Percentiles rank a stretch among this genome's conserved stretches.
phyloP scores from a whole-genome alignment of 2,113 vertebrate species.

The Syngnathus floridae region DNA sequence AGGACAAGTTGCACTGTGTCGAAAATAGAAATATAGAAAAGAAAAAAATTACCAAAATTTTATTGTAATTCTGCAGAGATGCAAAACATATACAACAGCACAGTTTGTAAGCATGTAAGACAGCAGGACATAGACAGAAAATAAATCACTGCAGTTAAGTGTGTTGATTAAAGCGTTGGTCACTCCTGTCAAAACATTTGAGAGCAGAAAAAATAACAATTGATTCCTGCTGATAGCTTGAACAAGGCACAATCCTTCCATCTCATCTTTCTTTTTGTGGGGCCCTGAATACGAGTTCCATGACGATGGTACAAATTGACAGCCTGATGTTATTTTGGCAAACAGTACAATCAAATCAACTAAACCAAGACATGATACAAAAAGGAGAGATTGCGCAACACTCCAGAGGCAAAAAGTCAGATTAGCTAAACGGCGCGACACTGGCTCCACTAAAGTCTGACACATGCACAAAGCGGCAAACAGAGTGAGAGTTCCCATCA shows the following conservation, averaged over 20 bases:
- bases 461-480: constrained; percentile 60
- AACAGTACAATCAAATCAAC: constrained; percentile 77
- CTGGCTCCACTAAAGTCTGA: constrained; percentile 70
- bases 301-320: constrained; percentile 70
- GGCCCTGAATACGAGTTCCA: constrained; percentile 62
- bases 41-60: constrained; percentile 79
- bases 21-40: too few relatives aligned
- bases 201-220: constrained; percentile 83
- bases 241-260: constrained; percentile 71
- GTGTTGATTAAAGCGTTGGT: constrained; percentile 83
- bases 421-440: constrained; percentile 88
- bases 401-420: constrained; percentile 84
- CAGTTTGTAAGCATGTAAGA: constrained; percentile 87
- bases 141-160: constrained; percentile 62
- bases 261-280: constrained; percentile 12
- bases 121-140: constrained; percentile 73
- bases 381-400: constrained; percentile 75
- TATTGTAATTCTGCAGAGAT: constrained; percentile 75
- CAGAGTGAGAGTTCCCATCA: constrained; percentile 56
- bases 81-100: constrained; percentile 71
- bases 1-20: too few relatives aligned
- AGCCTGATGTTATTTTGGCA: constrained; percentile 72
- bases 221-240: constrained; percentile 89
- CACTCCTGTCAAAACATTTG: constrained; percentile 85
- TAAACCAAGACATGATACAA: constrained; percentile 69